Evolutionary conservation across 2,113 vertebrate species (phyloP).

Genomic region (Pandion haliaetus): DNA sequence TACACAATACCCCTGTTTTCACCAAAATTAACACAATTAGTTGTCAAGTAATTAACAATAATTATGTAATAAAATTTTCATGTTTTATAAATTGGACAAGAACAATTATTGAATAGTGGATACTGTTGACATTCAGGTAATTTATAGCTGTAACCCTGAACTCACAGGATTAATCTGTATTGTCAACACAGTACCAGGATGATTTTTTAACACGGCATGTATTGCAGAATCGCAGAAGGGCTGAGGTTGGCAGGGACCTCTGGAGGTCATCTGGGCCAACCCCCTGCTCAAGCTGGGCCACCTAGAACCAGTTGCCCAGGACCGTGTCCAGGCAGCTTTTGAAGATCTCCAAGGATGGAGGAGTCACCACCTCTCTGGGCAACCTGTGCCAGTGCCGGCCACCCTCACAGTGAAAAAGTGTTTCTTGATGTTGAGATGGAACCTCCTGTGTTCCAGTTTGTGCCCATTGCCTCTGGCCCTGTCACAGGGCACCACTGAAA

Average conservation of each 20-base stretch:
- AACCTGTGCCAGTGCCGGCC: not conserved
- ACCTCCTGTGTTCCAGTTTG: not conserved
- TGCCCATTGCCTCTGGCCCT: not conserved
- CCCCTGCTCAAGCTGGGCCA: not conserved
- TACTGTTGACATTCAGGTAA: not conserved
- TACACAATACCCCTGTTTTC: not conserved
- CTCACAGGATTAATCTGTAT: not conserved
- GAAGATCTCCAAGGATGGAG: not conserved
- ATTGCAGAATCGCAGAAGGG: not conserved
- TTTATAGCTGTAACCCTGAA: not conserved
- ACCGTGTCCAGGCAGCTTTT: not conserved
- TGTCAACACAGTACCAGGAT: not conserved
- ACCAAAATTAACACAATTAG: not conserved
- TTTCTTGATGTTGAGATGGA: not conserved
- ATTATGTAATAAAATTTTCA: not conserved
- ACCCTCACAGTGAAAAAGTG: not conserved
- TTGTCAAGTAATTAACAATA: not conserved
- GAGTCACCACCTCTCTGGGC: not conserved
- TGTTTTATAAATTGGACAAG: not conserved
- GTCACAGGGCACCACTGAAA: not conserved
- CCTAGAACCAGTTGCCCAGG: not conserved
- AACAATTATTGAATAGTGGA: not conserved
- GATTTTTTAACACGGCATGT: not conserved
- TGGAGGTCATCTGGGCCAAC: not conserved
- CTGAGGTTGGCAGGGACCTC: not conserved